Base-by-base conservation (phyloP, 2,888 invertebrate species). In the Camponotus fellah region DNA sequence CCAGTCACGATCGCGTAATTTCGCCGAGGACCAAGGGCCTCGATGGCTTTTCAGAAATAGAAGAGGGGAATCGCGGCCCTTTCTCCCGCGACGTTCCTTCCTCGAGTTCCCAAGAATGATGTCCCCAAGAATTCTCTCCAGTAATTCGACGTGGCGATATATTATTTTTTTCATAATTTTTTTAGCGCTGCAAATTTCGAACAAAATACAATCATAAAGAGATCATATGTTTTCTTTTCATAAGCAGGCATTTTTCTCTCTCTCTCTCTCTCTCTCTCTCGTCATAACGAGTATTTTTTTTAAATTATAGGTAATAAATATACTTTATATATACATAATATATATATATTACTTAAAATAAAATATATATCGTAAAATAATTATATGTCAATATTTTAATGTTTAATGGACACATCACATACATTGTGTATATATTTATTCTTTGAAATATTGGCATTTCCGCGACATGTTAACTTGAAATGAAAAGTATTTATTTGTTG, bases 1-100 rank as follows among this genome's bases (percentile, higher is more conserved):
- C 12, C 46, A 71, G 72, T 46, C 60, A 62, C 79, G 72, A 37
- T 80, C 72, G 60, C 49, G 72, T 62, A 80, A 80, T 80, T 80
- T 80, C 9, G 49, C 26, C 60, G 49, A 72, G 60, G 17, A 37
- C 60, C 72, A 72, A 72, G 62, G 37, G 34, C n/a, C 60, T 79
- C 60, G 58, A 68, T 77, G 71, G 60, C 37, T 26, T 79, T 62
- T 49, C 72, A 62, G 4, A 71, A 62, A n/a, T 37, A 46, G 40
- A 62, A 72, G 37, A 49, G 46, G 60, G 37, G 34, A 43, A 32
- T 26, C 66, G 34, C 49, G 46, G 17, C 21, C 37, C 46, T 49
- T 32, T 10, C 49, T 12, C 34, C 26, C 21, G n/a, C n/a, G 9
- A 40, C 40, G 26, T 53, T 12, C 26, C 53, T 43, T 43, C 9